Evolutionary conservation across 1,140 invertebrate species (phyloP), one percentile per base, ranked within the genome.

Genomic region (Ctenoplectra terminalis): DNA sequence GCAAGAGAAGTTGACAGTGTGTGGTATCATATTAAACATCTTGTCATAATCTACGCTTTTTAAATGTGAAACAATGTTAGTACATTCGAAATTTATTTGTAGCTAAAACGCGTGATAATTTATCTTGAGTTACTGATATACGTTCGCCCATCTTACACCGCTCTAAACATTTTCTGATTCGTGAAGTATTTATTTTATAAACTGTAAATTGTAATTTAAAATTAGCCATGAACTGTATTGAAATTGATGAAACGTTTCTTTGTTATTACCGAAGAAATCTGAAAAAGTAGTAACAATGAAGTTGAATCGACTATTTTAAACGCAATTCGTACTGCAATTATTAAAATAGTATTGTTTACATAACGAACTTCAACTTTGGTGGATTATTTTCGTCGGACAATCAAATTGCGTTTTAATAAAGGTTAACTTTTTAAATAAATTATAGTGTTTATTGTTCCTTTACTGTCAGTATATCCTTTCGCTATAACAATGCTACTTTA

Each of bases 361-460:
- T 73, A 80, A 80, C 77, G 46, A 73, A 64, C 58, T 69, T 29
- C 48, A 63, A 9, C 9, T 43, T 34, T 26, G 5, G n/a, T 71
- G 77, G 48, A 80, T 80, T 61, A 46, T 73, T 80, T 80, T 63
- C 77, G 48, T 73, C 37, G 43, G 15, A 73, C 48, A 69, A 20
- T 80, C 48, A 73, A 80, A 80, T 63, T 80, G 58, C 70, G 70
- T 73, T 73, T 63, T 26, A 80, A 80, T 73, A 80, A 80, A 80
- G 77, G 77, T 80, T 80, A 78, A 70, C 43, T 63, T 80, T 73
- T 73, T 31, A 73, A 63, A 73, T 54, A 31, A 70, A 58, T 40
- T 46, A 34, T 69, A 77, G 26, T 54, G 26, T 20, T 77, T 40
- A 40, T 37, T 58, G 31, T 23, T 60, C 8, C 17, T 78, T 70